Conservation (phyloP, 2,113 vertebrate species). For the Peromyscus polionotus region DNA sequence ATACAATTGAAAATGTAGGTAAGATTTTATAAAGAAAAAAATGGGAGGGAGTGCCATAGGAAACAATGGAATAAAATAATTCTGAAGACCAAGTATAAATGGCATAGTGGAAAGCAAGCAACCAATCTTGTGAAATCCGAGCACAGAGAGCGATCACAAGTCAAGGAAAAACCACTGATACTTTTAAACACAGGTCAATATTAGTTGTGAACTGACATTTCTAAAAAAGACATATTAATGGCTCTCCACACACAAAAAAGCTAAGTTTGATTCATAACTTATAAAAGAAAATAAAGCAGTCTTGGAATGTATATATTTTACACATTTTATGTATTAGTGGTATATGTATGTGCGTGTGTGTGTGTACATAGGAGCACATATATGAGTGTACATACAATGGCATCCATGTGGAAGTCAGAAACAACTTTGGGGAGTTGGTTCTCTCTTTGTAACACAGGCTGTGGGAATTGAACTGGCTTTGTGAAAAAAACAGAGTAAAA, state of each 20-base stretch:
- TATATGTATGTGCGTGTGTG: not conserved
- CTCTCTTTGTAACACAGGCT: not conserved
- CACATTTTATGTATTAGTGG: not conserved
- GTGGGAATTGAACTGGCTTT: slow-evolving; percentile 9
- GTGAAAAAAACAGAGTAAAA: slow-evolving; percentile 14
- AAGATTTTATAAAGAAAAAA: not conserved
- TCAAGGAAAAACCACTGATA: slow-evolving; percentile 16
- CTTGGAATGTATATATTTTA: not conserved
- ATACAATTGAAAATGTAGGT: slow-evolving; percentile 41
- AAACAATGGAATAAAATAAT: not conserved
- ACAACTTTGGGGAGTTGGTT: not conserved
- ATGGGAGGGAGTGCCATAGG: not conserved
- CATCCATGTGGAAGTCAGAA: too few relatives aligned
- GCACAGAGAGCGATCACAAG: not conserved
- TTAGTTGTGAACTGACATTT: not conserved
- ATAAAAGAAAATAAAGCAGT: slow-evolving; percentile 20
- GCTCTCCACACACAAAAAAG: not conserved
- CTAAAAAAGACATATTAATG: not conserved
- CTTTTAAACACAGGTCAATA: slow-evolving; percentile 1
- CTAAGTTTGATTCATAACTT: slow-evolving; percentile 10
- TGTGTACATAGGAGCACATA: not conserved
- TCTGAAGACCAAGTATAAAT: not conserved
- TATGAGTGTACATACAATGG: not conserved
- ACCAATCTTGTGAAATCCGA: not conserved
- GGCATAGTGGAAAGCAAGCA: not conserved